Evolutionary conservation across 2,113 vertebrate species (phyloP).

Genomic region (Strigops habroptila): DNA sequence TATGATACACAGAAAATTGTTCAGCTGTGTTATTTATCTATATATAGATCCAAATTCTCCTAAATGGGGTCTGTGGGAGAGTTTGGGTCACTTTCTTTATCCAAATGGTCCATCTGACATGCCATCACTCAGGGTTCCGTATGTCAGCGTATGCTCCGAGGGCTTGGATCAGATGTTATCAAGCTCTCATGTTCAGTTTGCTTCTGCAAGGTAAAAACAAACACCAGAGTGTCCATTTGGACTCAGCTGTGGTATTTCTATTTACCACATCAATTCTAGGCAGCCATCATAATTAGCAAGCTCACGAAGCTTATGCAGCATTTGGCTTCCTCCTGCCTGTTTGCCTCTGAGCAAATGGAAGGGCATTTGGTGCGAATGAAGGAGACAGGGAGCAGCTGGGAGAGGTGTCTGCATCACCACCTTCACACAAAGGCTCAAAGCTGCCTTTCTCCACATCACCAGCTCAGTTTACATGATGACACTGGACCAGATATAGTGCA

Average conservation of each 20-base stretch:
- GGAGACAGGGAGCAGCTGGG: slow-evolving; percentile 49
- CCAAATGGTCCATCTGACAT: slow-evolving; percentile 14
- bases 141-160: neutral
- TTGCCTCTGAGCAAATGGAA: slow-evolving; percentile 69
- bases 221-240: slow-evolving; percentile 51
- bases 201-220: slow-evolving; percentile 42
- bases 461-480: neutral
- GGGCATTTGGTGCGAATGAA: slow-evolving; percentile 11
- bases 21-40: neutral
- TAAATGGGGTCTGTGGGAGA: neutral
- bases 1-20: neutral
- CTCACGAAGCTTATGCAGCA: slow-evolving; percentile 55
- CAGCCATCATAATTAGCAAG: slow-evolving; percentile 53
- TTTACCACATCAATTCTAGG: slow-evolving; percentile 45
- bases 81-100: neutral
- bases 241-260: slow-evolving; percentile 38
- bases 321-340: slow-evolving; percentile 69
- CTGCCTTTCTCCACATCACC: neutral
- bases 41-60: neutral
- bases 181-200: slow-evolving; percentile 16
- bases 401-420: slow-evolving; percentile 42
- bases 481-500: neutral
- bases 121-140: neutral
- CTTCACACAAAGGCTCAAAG: neutral
- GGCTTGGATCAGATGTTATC: slow-evolving; percentile 15